These are phyloP conservation scores for Phymanthus crucifer DNA, from an alignment of 92 coral and sea anemone species.

Conservation along the genomic window DNA sequence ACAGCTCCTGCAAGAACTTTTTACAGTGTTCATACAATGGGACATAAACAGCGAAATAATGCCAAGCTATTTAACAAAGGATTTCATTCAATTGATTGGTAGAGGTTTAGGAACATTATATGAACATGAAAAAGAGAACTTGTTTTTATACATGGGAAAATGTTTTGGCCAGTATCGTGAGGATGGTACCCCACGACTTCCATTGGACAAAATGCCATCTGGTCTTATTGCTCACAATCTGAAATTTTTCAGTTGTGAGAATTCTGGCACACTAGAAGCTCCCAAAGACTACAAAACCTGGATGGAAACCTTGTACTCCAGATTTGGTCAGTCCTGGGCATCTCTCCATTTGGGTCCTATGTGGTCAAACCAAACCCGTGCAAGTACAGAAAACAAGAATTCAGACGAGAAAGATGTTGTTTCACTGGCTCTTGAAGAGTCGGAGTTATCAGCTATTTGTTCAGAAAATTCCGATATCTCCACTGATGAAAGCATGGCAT, in stretches of 20 bases:
- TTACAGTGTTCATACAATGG: constrained; percentile 13
- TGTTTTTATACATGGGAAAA: constrained; percentile 25
- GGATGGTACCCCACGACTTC: constrained; percentile 26
- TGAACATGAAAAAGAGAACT: constrained; percentile 31
- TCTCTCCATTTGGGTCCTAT: constrained; percentile 52
- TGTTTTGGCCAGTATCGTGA: constrained; percentile 27
- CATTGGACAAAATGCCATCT: constrained; percentile 41
- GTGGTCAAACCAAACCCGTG: constrained; percentile 40
- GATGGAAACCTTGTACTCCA: constrained; percentile 51
- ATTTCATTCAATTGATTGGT: constrained; percentile 15
- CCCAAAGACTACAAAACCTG: constrained; percentile 42
- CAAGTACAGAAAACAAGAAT: too few relatives aligned
- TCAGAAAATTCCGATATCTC: too few relatives aligned
- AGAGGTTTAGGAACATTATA: constrained; percentile 13
- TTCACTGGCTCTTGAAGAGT: too few relatives aligned
- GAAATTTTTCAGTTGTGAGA: constrained; percentile 43
- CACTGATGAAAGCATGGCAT: too few relatives aligned
- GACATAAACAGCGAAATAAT: constrained; percentile 23
- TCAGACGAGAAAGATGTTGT: too few relatives aligned
- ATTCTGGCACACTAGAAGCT: constrained; percentile 32
- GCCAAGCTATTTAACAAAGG: constrained; percentile 5
- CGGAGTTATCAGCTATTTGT: too few relatives aligned
- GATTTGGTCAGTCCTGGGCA: constrained; percentile 53
- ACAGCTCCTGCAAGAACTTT: constrained; percentile 22
- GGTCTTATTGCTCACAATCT: constrained; percentile 43